phyloP scores from a whole-genome alignment of 2,888 invertebrate species.

The Parnassius orleans region DNA sequence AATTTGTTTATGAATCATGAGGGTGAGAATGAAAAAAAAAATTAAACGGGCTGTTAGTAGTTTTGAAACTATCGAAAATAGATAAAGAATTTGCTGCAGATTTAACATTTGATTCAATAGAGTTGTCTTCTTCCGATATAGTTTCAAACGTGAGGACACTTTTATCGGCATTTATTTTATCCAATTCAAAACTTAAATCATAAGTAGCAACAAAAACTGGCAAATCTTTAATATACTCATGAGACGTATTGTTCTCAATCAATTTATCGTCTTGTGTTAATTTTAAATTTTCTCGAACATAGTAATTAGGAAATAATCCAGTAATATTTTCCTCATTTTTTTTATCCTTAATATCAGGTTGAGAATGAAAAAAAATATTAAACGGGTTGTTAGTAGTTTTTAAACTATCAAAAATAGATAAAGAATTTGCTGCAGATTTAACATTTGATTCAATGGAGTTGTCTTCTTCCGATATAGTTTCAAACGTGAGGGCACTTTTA shows the following conservation, averaged over 20 bases:
- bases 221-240: neutral
- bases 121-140: constrained; percentile 9
- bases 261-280: neutral
- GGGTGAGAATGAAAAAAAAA: constrained; percentile 4
- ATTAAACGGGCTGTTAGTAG: neutral
- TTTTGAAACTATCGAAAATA: constrained; percentile 16
- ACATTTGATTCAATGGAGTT: constrained; percentile 12
- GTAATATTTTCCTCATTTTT: neutral
- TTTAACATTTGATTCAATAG: constrained; percentile 16
- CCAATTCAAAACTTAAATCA: constrained; percentile 1
- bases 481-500: neutral
- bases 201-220: neutral
- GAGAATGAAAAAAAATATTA: neutral
- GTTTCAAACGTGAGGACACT: neutral
- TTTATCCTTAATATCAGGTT: too few species aligned
- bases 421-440: constrained; percentile 18
- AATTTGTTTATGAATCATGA: neutral
- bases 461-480: constrained; percentile 9
- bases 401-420: constrained; percentile 19
- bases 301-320: neutral
- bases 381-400: constrained; percentile 7
- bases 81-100: constrained; percentile 20
- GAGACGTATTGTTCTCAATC: neutral
- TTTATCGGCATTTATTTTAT: constrained; percentile 1
- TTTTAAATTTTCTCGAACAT: neutral